phyloP scores from a whole-genome alignment of 2,113 vertebrate genomes.

The Antigone vipio region DNA sequence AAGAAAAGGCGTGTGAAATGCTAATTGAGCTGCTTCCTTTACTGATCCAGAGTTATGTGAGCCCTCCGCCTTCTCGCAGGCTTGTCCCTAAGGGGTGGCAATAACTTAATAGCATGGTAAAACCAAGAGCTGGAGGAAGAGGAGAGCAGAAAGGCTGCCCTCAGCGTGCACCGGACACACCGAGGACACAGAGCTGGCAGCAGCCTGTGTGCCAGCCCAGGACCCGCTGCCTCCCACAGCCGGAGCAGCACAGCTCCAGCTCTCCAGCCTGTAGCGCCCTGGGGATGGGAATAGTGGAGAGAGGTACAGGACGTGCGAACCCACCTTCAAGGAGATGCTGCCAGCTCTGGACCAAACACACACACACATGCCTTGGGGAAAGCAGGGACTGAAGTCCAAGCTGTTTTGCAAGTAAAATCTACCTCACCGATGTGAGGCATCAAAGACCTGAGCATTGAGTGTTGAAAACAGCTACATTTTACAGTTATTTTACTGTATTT shows the following conservation, averaged over 20 bases:
- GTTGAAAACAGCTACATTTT: not conserved
- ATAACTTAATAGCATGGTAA: slow-evolving; percentile 64
- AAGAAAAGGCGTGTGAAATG: slow-evolving; percentile 92
- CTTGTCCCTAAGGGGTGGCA: slow-evolving; percentile 64
- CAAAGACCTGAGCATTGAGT: not conserved
- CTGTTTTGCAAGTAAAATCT: not conserved
- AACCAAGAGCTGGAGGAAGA: slow-evolving; percentile 16
- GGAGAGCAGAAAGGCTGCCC: not conserved
- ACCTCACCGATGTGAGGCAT: not conserved
- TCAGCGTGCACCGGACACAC: not conserved
- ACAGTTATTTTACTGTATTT: not conserved
- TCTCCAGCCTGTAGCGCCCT: not conserved
- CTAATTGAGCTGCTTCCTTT: slow-evolving; percentile 94
- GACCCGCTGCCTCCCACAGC: fast-evolving
- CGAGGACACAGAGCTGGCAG: not conserved
- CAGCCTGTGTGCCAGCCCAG: not conserved
- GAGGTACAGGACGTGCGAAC: not conserved
- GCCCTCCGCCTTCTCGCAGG: slow-evolving; percentile 75
- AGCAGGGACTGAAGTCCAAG: not conserved
- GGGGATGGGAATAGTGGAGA: not conserved
- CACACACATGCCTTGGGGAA: not conserved
- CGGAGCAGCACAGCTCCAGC: not conserved
- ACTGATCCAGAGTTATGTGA: slow-evolving; percentile 77
- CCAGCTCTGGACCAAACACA: not conserved
- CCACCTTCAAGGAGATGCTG: not conserved